These are phyloP conservation scores for Panagrolaimus sp. DNA, from an alignment of 1,140 invertebrate species.

Conservation along the genomic window DNA sequence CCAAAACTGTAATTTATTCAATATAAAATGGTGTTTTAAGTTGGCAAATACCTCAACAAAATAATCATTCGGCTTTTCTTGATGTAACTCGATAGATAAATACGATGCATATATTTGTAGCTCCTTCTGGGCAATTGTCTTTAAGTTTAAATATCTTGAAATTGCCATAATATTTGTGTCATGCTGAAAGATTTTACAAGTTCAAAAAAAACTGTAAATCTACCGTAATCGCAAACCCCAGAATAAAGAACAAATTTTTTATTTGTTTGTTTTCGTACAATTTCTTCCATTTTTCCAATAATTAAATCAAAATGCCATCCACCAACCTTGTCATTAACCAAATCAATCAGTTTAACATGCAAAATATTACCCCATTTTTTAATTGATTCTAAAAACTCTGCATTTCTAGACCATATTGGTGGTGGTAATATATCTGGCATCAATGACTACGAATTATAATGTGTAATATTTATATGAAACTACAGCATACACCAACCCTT, in stretches of 20 bases:
- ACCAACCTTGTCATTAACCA: background rate
- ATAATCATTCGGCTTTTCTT: background rate
- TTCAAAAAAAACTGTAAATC: too few relatives aligned
- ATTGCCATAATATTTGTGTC: constrained; percentile 6
- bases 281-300: background rate
- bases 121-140: background rate
- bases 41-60: background rate
- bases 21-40: too few relatives aligned
- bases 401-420: background rate
- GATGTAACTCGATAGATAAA: background rate
- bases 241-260: constrained; percentile 9
- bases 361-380: background rate
- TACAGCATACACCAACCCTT: background rate
- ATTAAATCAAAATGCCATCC: background rate
- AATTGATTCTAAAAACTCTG: background rate
- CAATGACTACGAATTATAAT: too few relatives aligned
- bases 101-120: background rate
- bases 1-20: background rate
- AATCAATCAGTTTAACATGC: background rate
- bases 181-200: background rate
- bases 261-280: background rate
- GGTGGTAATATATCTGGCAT: background rate
- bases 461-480: too few relatives aligned
- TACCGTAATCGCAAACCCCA: background rate
- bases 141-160: background rate